A percentile compares a stretch with the other conserved stretches of the same genome.
phyloP scores from a whole-genome alignment of 2,888 invertebrate species.

The Tortrix viridana region DNA sequence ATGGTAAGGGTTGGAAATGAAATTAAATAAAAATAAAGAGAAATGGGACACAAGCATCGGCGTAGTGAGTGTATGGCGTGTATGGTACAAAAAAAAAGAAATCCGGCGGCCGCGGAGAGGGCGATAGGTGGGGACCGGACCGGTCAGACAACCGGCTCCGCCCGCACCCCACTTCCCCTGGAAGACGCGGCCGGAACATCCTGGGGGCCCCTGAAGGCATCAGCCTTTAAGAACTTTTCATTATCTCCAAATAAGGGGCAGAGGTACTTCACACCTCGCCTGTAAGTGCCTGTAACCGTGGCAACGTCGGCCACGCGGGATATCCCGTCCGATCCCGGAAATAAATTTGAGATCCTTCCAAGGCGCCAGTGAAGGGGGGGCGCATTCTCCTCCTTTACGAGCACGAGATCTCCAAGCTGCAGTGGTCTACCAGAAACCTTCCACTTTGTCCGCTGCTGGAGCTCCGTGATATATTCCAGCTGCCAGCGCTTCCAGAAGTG shows the following conservation, averaged over 20 bases:
- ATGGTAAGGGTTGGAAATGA: too few relatives aligned
- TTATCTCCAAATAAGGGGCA: neutral
- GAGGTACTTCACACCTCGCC: conserved; percentile 1
- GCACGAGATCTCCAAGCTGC: conserved; percentile 7
- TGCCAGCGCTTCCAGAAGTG: conserved; percentile 12
- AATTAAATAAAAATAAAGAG: too few relatives aligned
- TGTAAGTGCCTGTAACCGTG: conserved; percentile 2
- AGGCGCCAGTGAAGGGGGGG: conserved; percentile 5
- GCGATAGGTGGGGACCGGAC: too few relatives aligned
- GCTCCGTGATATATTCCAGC: conserved; percentile 1
- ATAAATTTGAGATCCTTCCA: neutral
- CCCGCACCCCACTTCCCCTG: too few relatives aligned
- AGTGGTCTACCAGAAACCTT: neutral
- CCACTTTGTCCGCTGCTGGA: conserved; percentile 3
- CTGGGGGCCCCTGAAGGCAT: neutral
- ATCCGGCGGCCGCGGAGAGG: too few relatives aligned
- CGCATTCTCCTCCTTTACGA: conserved; percentile 2
- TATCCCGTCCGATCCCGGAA: conserved; percentile 1
- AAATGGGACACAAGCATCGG: too few relatives aligned
- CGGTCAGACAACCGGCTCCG: too few relatives aligned
- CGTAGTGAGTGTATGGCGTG: too few relatives aligned
- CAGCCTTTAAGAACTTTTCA: neutral
- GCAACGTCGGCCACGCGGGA: conserved; percentile 1
- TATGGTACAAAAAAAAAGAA: too few relatives aligned
- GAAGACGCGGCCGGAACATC: neutral